Percentiles rank a stretch among this genome's conserved stretches.
These are phyloP conservation scores for Hippopotamyrus pictus DNA, from an alignment of 2,797 vertebrate species.

Conservation along the genomic window DNA sequence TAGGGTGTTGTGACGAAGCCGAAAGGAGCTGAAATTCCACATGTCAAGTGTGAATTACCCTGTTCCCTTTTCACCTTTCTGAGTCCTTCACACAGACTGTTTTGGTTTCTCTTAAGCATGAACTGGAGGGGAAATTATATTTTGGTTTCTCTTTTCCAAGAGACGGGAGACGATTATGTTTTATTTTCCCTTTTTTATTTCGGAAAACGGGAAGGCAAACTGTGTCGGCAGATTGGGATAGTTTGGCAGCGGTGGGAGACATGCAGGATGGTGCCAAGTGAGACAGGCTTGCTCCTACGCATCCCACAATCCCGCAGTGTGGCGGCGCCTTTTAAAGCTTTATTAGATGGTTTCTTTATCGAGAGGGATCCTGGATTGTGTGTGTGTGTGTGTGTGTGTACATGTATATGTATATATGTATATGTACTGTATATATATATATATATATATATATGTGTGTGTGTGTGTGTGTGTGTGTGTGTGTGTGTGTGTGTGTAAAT, in stretches of 20 bases:
- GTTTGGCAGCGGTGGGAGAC: not conserved
- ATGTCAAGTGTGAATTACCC: not conserved
- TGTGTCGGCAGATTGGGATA: not conserved
- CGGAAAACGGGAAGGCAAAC: not conserved
- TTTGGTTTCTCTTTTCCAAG: not conserved
- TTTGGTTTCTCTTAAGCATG: not conserved
- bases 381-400: not conserved
- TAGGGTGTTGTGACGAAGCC: not conserved
- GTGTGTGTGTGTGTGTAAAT: not conserved
- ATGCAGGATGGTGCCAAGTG: not conserved
- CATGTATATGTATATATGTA: accelerated
- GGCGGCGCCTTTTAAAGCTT: not conserved
- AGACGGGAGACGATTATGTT: not conserved
- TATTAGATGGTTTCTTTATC: not conserved
- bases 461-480: not conserved
- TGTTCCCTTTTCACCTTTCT: not conserved
- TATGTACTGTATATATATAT: not conserved
- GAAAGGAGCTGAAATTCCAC: not conserved
- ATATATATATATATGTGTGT: accelerated
- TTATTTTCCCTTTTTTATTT: not conserved
- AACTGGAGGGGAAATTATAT: not conserved
- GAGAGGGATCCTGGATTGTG: not conserved
- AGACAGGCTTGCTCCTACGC: not conserved
- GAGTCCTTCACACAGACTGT: not conserved
- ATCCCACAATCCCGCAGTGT: not conserved